Evolutionary conservation across 2,888 invertebrate genomes (phyloP).

Genomic region (Apotomis capreana): DNA sequence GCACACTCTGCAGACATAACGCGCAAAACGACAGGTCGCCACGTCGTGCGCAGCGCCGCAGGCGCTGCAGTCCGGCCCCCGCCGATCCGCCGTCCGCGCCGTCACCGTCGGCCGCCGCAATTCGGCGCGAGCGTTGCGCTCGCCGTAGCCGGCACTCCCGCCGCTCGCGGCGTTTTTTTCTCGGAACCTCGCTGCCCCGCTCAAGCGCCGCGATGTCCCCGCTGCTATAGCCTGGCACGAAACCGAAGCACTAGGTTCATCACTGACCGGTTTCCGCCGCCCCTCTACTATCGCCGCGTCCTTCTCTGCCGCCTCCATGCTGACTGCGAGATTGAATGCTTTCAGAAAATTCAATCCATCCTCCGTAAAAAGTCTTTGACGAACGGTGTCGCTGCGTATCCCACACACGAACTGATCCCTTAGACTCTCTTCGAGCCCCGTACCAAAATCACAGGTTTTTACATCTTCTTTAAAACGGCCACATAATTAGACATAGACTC

Average conservation of each 20-base stretch:
- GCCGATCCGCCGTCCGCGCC: too few relatives aligned
- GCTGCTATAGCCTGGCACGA: not conserved
- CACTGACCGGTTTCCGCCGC: not conserved
- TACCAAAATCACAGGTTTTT: not conserved
- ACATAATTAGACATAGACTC: not conserved
- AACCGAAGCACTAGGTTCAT: too few relatives aligned
- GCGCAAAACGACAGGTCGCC: not conserved
- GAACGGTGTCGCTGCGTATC: not conserved
- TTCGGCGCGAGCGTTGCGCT: not conserved
- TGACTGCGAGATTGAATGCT: slow-evolving; percentile 40
- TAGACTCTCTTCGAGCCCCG: not conserved
- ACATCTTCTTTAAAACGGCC: not conserved
- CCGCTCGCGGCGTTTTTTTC: not conserved
- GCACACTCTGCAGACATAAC: slow-evolving; percentile 23
- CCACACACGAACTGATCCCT: not conserved
- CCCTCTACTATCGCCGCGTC: slow-evolving; percentile 37
- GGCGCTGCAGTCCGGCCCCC: slow-evolving; percentile 4
- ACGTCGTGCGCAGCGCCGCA: slow-evolving; percentile 6
- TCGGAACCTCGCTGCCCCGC: too few relatives aligned
- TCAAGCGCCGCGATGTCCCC: too few relatives aligned
- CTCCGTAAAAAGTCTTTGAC: slow-evolving; percentile 37
- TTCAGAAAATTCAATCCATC: slow-evolving; percentile 25
- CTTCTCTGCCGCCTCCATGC: slow-evolving; percentile 42
- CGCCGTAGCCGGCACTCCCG: not conserved
- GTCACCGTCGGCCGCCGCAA: too few relatives aligned